Evolutionary conservation across 2,797 vertebrate species (phyloP), one percentile per base, ranked within the genome.

Genomic region (Darevskia nairensis): DNA sequence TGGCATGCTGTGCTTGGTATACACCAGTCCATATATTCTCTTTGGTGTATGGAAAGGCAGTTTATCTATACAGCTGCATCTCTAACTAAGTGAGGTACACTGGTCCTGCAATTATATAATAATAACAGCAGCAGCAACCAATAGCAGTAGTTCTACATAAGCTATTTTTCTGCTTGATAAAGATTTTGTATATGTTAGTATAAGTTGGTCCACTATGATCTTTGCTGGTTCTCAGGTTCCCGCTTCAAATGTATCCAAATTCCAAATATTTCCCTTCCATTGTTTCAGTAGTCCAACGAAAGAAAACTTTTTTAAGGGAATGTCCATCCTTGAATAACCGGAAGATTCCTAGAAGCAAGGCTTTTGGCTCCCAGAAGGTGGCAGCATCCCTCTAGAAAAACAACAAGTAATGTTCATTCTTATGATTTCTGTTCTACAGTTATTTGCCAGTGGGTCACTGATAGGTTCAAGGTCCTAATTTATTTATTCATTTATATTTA

Each of bases 361-460:
- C 79, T 88, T 74, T 83, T 1, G 23, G 88, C 90, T 88, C 92
- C 95, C 96, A 96, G 93, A 88, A 96, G 96, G 90, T 96, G 96
- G 95, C 95, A 95, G 93, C 95, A 92, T 93, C 90, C 90, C 84
- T 95, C 94, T 92, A 93, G 93, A 90, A 94, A 89, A 95, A 93
- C 4, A 91, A n/a, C 84, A 10, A 32, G 87, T 80, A 0, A 72
- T 19, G 66, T 0, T 41, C 85, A 46, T 89, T 3, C 81, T 91
- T 74, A 69, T 79, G 90, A 94, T 94, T 92, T 84, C 82, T 90
- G 82, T 50, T 94, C 90, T 35, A 27, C 84, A 90, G 93, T 72
- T 50, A 41, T 93, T 88, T 92, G 89, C 72, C 87, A 90, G 83
- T 77, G 90, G 90, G 82, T 88, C 94, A 88, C 86, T 91, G 90